These are phyloP conservation scores for Loriculus beryllinus DNA, from an alignment of 2,797 vertebrate species.

Conservation along the genomic window DNA sequence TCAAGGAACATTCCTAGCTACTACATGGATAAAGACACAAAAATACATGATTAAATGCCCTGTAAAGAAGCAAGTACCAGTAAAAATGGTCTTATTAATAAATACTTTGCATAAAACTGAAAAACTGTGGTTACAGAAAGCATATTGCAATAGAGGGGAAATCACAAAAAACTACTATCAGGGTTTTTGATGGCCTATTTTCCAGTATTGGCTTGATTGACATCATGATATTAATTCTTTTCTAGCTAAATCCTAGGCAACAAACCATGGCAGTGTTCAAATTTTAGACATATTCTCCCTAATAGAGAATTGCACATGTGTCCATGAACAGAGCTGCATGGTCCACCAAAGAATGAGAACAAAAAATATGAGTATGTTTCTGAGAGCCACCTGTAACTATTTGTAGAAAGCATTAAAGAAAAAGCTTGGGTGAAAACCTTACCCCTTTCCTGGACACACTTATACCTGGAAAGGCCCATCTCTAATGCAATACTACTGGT, in stretches of 20 bases:
- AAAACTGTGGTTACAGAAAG: background rate
- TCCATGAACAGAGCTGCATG: background rate
- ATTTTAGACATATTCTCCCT: background rate
- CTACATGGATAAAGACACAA: background rate
- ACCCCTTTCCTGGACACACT: background rate
- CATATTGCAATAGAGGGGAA: background rate
- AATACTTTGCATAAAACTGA: background rate
- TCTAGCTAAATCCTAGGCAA: background rate
- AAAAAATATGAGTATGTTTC: background rate
- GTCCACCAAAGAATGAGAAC: background rate
- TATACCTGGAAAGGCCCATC: background rate
- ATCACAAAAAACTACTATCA: background rate
- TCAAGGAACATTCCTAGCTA: background rate
- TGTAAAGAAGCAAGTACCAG: background rate
- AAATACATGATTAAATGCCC: background rate
- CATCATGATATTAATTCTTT: background rate
- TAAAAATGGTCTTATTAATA: background rate
- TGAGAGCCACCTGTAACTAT: background rate
- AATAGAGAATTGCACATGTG: background rate
- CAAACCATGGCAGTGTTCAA: background rate
- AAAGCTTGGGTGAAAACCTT: background rate
- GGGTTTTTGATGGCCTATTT: accelerated
- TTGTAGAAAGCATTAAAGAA: background rate
- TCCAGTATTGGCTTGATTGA: background rate
- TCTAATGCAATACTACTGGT: background rate